phyloP scores from a whole-genome alignment of 2,113 vertebrate species.

The Callospermophilus lateralis region DNA sequence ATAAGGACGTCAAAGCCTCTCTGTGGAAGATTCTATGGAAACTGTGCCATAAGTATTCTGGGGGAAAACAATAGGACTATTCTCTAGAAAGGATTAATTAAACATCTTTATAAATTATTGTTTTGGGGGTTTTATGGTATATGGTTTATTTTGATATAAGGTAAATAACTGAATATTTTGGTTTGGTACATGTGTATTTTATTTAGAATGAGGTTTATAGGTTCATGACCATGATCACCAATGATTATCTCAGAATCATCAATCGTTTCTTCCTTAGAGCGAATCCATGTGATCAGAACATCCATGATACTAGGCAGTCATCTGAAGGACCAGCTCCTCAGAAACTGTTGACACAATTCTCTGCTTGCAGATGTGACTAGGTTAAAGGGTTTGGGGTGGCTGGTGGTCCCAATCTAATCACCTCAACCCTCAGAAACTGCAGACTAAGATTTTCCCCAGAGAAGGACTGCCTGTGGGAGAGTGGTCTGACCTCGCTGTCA shows the following conservation, averaged over 20 bases:
- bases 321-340: neutral
- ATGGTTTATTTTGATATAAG: neutral
- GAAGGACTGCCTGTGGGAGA: neutral
- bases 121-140: neutral
- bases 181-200: neutral
- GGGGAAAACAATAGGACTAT: neutral
- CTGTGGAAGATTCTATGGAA: neutral
- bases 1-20: constrained; percentile 54
- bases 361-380: neutral
- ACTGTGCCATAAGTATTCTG: neutral
- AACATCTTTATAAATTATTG: neutral
- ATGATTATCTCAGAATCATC: neutral
- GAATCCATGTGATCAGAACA: neutral
- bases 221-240: too few relatives aligned
- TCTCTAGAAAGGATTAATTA: neutral
- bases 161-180: neutral
- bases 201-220: neutral
- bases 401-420: neutral
- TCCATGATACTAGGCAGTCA: neutral
- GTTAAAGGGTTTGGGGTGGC: neutral
- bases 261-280: neutral
- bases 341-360: neutral
- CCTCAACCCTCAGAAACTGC: neutral
- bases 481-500: too few relatives aligned
- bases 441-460: neutral